Base-by-base conservation (phyloP, 2,797 vertebrate species). In the Chanos chanos region DNA sequence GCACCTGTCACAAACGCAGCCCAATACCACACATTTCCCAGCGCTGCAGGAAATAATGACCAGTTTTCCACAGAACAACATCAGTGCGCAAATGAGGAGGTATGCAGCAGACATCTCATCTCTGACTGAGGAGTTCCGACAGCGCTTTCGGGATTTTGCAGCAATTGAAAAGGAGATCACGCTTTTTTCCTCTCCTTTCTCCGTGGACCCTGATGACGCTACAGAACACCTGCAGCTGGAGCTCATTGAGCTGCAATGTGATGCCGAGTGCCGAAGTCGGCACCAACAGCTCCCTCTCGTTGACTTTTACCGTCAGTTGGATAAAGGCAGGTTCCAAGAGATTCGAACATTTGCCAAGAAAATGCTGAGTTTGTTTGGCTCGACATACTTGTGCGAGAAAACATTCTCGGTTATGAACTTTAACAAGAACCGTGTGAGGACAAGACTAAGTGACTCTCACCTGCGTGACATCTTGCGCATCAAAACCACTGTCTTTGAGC, bases 211-310 rank as follows among this genome's bases (percentile, higher is more conserved):
- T 9, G 22, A 44, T 51, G 45, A 62, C 16, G 51, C 40, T 15
- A 53, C 16, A 2, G 10, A 2, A 5, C 50, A 61, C 4, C 41
- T 73, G 36, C 60, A 65, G 44, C 15, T 64, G 61, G 54, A 64
- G 51, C 56, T 61, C 13, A 61, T 45, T 65, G 61, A 68, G 22
- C 21, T 67, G 53, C 68, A 64, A 53, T 55, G 58, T 28, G 58
- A 70, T 3, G 3, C 41, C n/a, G 37, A 31, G 22, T 40, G 22
- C 2, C 36, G 18, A 43, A 37, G 37, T 13, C 7, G 7, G 39
- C 64, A 56, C 27, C 49, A 48, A 34, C 55, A 60, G 34, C 55
- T 55, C 19, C 25, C 16, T 31, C 19, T 37, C 52, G 16, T 21
- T 1, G 22, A 37, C 57, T 48, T 60, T 49, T 48, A 48, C 33